Evolutionary conservation across 1,140 invertebrate genomes (phyloP).

Genomic region (Nilaparvata lugens): DNA sequence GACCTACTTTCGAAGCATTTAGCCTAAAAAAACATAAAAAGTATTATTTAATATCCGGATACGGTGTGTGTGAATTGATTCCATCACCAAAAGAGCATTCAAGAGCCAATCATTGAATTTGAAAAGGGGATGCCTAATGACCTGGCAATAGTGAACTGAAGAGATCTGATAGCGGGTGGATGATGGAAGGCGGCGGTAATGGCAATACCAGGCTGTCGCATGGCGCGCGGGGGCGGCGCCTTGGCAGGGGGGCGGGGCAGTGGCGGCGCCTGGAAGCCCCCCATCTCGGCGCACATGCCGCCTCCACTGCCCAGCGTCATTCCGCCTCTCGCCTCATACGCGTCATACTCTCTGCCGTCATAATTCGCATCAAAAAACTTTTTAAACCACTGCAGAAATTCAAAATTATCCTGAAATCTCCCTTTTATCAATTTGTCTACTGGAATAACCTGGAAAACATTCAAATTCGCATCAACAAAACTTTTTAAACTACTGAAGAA

Average conservation of each 20-base stretch:
- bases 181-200: background rate
- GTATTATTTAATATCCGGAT: no score
- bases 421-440: conserved; percentile 97
- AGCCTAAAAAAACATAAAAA: no score
- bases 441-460: conserved; percentile 75
- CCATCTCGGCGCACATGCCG: conserved; percentile 12
- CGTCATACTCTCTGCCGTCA: conserved; percentile 90
- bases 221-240: conserved; percentile 12
- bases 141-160: background rate
- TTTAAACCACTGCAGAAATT: conserved; percentile 99
- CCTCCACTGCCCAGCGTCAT: conserved; percentile 51
- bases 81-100: no score
- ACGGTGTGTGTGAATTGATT: no score
- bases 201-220: conserved; percentile 16
- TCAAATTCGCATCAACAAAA: conserved; percentile 87
- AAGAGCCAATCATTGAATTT: no score
- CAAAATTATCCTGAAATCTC: conserved; percentile 99
- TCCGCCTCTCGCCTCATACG: conserved; percentile 72
- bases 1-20: no score
- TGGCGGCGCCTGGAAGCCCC: conserved; percentile 24
- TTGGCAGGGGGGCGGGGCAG: conserved; percentile 20
- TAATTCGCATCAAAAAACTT: conserved; percentile 99
- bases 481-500: conserved; percentile 99
- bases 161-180: background rate
- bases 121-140: background rate